phyloP scores from a whole-genome alignment of 2,888 invertebrate species.

The Cepaea hortensis region DNA sequence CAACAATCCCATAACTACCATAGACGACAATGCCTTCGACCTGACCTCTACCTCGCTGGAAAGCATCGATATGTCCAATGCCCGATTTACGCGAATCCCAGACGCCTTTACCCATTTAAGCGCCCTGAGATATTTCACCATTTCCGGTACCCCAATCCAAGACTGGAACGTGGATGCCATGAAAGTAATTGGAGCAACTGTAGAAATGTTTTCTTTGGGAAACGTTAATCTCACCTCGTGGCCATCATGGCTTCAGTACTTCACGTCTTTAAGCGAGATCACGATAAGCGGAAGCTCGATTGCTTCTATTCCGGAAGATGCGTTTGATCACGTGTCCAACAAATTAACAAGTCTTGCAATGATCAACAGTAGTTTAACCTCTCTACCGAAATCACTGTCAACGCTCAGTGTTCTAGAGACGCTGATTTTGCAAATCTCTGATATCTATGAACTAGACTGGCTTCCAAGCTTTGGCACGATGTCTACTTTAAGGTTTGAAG shows the following conservation, averaged over 20 bases:
- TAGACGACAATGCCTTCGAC: background rate
- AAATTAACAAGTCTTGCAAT: background rate
- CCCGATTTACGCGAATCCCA: background rate
- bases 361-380: background rate
- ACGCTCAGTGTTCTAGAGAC: background rate
- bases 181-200: background rate
- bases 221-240: background rate
- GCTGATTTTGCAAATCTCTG: background rate
- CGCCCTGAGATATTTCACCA: background rate
- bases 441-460: background rate
- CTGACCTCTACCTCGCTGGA: background rate
- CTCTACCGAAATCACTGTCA: background rate
- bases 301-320: conserved; percentile 12
- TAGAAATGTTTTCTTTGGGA: background rate
- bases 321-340: background rate
- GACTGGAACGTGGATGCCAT: conserved; percentile 6
- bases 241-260: conserved; percentile 2
- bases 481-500: background rate
- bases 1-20: background rate
- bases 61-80: background rate
- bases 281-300: background rate
- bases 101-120: background rate
- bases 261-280: background rate
- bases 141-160: background rate
- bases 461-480: background rate